Evolutionary conservation across 2,797 vertebrate genomes (phyloP).

Genomic region (Pachyuromys duprasi): DNA sequence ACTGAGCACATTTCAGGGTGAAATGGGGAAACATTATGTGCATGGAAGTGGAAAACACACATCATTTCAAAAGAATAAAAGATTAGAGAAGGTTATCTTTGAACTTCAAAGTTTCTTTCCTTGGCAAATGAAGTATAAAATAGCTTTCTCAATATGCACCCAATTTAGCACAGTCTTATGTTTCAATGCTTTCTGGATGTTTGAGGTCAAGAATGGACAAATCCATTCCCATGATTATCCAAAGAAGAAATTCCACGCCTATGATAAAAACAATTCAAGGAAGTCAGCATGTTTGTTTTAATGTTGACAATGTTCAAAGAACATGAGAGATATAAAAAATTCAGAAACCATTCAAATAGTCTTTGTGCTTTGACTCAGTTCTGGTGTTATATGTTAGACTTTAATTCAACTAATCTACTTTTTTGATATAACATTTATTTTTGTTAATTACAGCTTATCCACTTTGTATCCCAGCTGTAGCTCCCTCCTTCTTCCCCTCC

Average conservation of each 20-base stretch:
- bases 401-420: not conserved
- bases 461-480: too few relatives aligned
- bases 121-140: constrained; percentile 81
- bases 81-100: constrained; percentile 73
- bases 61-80: constrained; percentile 77
- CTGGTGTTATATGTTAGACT: constrained; percentile 37
- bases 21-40: constrained; percentile 73
- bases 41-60: constrained; percentile 76
- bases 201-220: constrained; percentile 63
- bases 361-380: constrained; percentile 58
- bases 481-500: too few relatives aligned
- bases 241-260: constrained; percentile 57
- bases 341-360: not conserved
- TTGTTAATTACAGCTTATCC: too few relatives aligned
- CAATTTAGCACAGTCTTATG: constrained; percentile 67
- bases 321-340: constrained; percentile 48
- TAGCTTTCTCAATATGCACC: constrained; percentile 65
- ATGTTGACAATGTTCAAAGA: constrained; percentile 53
- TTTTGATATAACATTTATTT: too few relatives aligned
- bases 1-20: constrained; percentile 66
- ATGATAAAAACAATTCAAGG: not conserved
- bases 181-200: constrained; percentile 70
- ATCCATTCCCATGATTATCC: constrained; percentile 11
- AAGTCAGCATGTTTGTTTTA: constrained; percentile 58
- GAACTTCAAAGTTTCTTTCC: constrained; percentile 70